Base-by-base conservation (phyloP, 2,113 vertebrate genomes). In the Isichthys henryi region DNA sequence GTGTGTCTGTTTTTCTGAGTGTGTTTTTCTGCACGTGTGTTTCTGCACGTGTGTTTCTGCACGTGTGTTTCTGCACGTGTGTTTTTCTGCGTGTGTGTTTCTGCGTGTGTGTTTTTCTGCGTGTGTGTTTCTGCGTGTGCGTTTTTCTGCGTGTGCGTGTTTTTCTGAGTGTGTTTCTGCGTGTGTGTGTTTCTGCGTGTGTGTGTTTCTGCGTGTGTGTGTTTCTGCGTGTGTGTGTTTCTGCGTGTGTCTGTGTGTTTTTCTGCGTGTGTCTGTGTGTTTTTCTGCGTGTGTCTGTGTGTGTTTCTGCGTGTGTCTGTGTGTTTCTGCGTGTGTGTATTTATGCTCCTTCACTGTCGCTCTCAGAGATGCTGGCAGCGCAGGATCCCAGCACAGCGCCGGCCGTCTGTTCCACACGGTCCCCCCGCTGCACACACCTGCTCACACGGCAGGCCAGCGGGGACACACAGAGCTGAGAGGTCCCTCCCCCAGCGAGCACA, bases 381-480 rank as follows among this genome's bases (percentile, higher is more conserved):
- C 90, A 84, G 43, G 13, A 83, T 89, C 77, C 89, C 88, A 88
- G 88, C 88, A 88, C 88, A 91, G 88, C 89, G 50, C 87, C 83
- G 45, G 86, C 91, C 45, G 91, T 90, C 90, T 91, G 90, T 93
- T 85, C 83, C 90, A 91, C 91, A 90, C 83, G 56, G 52, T 56
- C 88, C 84, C 62, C 91, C 90, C 89, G 90, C 91, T 91, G 89
- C 77, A 91, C 88, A 91, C 92, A 92, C 49, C 4, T 82, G 88
- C 90, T 93, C 92, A 92, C 92, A 88, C 91, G 91, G 88, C 90
- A 92, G 89, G 90, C 87, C 88, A 90, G 66, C 56, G 74, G 39
- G 27, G n/a, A 80, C 88, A 82, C 77, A 88, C 45, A 83, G 35
- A n/a, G 15, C 17, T 23, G 21, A 19, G 39, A 84, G 10, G 82